phyloP scores from a whole-genome alignment of 2,888 invertebrate genomes.

The Anthrax anthrax region DNA sequence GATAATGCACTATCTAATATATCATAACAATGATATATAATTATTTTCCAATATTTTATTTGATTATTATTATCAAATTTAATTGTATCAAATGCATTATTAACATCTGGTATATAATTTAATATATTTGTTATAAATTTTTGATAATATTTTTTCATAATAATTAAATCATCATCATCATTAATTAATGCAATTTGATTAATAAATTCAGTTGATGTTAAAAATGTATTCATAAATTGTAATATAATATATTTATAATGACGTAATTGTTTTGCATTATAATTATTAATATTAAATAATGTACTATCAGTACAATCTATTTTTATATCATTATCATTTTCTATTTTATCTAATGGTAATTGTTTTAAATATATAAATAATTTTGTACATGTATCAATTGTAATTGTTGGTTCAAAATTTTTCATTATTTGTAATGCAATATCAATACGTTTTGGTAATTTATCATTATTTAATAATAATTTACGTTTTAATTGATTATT shows the following conservation, averaged over 20 bases:
- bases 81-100: conserved; percentile 43
- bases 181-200: conserved; percentile 44
- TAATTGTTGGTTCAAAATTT: conserved; percentile 48
- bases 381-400: conserved; percentile 50
- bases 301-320: conserved; percentile 18
- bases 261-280: conserved; percentile 59
- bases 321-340: conserved; percentile 36
- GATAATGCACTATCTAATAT: conserved; percentile 67
- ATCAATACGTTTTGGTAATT: conserved; percentile 44
- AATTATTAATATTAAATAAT: conserved; percentile 48
- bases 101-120: conserved; percentile 49
- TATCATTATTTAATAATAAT: conserved; percentile 26
- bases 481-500: conserved; percentile 20
- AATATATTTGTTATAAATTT: conserved; percentile 52
- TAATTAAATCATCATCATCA: conserved; percentile 34
- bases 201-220: conserved; percentile 54
- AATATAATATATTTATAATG: conserved; percentile 73
- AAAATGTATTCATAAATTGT: conserved; percentile 54
- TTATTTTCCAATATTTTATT: conserved; percentile 67
- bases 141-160: conserved; percentile 50
- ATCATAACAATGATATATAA: conserved; percentile 65
- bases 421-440: conserved; percentile 51
- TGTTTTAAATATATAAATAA: conserved; percentile 49
- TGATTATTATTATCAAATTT: conserved; percentile 41
- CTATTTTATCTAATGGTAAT: conserved; percentile 48